Conservation (phyloP, 2,888 invertebrate genomes). For the Beris morrisii region DNA sequence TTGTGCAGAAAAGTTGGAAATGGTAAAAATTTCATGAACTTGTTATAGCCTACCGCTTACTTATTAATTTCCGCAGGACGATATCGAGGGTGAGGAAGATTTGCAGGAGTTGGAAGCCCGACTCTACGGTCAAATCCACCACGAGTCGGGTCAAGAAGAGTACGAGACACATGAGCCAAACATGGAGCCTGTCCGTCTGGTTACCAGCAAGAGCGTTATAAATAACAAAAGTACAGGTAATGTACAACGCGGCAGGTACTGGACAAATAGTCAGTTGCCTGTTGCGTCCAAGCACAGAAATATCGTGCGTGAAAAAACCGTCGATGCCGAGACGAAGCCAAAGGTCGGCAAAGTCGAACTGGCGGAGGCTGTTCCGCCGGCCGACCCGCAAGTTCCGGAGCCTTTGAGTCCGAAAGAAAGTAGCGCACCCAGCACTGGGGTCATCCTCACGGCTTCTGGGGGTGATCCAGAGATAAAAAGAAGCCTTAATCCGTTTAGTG, state of each 20-base stretch:
- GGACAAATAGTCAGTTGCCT: neutral
- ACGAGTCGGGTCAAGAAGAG: constrained; percentile 45
- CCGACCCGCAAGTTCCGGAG: neutral
- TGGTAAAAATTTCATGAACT: too few species aligned
- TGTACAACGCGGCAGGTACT: constrained; percentile 9
- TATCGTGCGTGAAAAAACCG: neutral
- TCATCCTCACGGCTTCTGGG: constrained; percentile 40
- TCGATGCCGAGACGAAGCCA: too few species aligned
- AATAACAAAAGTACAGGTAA: neutral
- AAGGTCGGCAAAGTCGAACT: too few species aligned
- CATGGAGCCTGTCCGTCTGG: neutral
- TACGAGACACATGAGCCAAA: constrained; percentile 22
- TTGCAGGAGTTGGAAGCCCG: constrained; percentile 52
- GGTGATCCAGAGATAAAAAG: constrained; percentile 41
- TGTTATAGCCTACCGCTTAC: too few species aligned
- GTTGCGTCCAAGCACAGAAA: constrained; percentile 13
- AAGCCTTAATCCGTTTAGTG: constrained; percentile 33
- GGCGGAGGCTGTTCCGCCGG: neutral
- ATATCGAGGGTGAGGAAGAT: constrained; percentile 45
- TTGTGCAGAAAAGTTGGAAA: too few species aligned
- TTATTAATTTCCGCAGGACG: constrained; percentile 15
- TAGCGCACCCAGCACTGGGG: constrained; percentile 18
- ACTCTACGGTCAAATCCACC: constrained; percentile 53
- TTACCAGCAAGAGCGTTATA: neutral
- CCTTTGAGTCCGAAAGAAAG: neutral